Base-by-base conservation (phyloP, 2,797 vertebrate species). In the Pteronotus mesoamericanus region DNA sequence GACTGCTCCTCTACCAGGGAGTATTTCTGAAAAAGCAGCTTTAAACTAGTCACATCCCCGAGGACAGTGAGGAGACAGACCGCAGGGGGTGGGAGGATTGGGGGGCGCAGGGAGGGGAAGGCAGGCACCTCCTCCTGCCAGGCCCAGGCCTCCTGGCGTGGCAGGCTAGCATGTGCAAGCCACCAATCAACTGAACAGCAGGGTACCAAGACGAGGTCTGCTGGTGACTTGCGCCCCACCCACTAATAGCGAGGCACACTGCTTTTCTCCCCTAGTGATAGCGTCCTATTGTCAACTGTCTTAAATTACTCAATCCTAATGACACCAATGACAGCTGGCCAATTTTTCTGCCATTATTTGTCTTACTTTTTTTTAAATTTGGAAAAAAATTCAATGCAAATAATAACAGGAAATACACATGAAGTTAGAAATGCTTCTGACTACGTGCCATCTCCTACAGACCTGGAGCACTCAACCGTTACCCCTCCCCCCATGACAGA, bases 401-500 rank as follows among this genome's bases (percentile, higher is more conserved):
- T 42, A 14, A 39, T 14, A 24, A n/a, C 9, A 24, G 61, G 34
- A 55, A 46, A 24, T 4, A 46, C 8, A 32, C 19, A 8, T 12
- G 9, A 12, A 48, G 57, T 7, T 34, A 42, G 59, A 75, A 91
- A 42, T 64, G 55, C 48, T 48, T 15, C 8, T 11, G 66, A 85
- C 10, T 7, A 7, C 48, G 39, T 7, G 29, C 57, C 26, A 42
- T 59, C 4, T 79, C 9, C 66, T 39, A 59, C 68, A 77, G 21
- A 44, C 9, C 34, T 34, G 61, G 37, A 48, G 42, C 80, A 12
- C n/a, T 1, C 1, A 32, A 24, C 14, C 68, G n/a, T 59, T 46
- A 5, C 3, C 4, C 51, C 15, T 6, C n/a, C 32, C 21, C n/a
- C 21, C 53, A 4, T 3, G 11, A 16, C 18, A 0, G 68, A 14